These are phyloP conservation scores for Drosophila bifasciata DNA, from an alignment of 1,140 invertebrate genomes.

Conservation along the genomic window DNA sequence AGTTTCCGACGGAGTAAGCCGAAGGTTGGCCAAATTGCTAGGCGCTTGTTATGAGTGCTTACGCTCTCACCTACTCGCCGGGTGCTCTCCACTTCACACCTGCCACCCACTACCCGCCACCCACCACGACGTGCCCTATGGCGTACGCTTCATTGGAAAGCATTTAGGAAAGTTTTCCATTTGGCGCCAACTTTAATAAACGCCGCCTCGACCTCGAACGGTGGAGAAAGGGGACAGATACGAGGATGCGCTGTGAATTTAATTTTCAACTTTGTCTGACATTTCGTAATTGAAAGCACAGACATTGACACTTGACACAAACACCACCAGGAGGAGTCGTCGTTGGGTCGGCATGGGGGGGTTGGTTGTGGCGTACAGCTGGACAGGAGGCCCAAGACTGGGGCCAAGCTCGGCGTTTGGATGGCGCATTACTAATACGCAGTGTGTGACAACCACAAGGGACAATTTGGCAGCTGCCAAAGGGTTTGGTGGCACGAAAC, in stretches of 20 bases:
- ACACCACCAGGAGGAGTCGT: conserved; percentile 46
- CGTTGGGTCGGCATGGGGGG: conserved; percentile 9
- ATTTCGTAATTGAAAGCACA: conserved; percentile 79
- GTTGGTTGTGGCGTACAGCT: conserved; percentile 26
- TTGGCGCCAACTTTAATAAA: conserved; percentile 58
- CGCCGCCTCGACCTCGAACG: conserved; percentile 1
- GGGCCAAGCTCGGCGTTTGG: conserved; percentile 16
- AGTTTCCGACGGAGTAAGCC: conserved; percentile 37
- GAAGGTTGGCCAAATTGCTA: conserved; percentile 45
- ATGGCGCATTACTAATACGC: conserved; percentile 81
- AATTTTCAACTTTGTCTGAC: conserved; percentile 79
- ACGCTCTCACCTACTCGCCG: background rate
- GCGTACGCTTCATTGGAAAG: conserved; percentile 60
- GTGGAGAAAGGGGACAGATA: conserved; percentile 5
- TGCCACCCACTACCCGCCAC: no score
- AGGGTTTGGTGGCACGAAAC: conserved; percentile 50
- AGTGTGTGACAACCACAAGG: conserved; percentile 81
- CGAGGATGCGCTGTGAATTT: conserved; percentile 66
- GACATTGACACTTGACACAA: conserved; percentile 81
- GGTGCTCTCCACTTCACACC: conserved; percentile 1
- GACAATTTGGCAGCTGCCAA: conserved; percentile 82
- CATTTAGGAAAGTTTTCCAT: conserved; percentile 63
- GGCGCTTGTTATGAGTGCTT: conserved; percentile 45
- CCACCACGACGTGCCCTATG: conserved; percentile 1
- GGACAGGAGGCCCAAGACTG: background rate